Conservation (phyloP, 2,113 vertebrate genomes). For the Hemiprocne comata region DNA sequence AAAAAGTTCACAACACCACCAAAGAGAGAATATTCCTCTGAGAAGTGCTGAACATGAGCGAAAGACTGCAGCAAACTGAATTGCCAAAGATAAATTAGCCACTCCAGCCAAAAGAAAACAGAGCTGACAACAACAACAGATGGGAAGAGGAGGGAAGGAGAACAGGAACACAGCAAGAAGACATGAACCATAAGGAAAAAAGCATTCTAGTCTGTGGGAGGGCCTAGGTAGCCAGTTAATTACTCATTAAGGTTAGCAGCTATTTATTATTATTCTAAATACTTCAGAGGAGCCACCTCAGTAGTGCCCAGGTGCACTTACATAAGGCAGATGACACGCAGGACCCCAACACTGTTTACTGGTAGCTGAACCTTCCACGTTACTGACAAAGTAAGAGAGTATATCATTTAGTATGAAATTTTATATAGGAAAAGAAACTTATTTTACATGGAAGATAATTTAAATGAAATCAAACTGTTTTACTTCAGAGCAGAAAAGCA, state of each 20-base stretch:
- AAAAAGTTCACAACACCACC: not conserved
- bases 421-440: not conserved
- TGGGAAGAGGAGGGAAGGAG: constrained; percentile 65
- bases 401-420: not conserved
- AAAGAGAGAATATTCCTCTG: not conserved
- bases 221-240: constrained; percentile 55
- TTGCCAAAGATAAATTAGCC: constrained; percentile 56
- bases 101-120: constrained; percentile 63
- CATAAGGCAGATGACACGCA: not conserved
- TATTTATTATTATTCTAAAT: constrained; percentile 39
- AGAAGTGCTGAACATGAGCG: not conserved
- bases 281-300: not conserved
- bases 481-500: not conserved
- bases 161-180: constrained; percentile 58
- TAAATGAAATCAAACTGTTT: not conserved
- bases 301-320: not conserved
- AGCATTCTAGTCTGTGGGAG: constrained; percentile 54
- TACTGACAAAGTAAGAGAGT: not conserved
- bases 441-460: not conserved
- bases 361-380: not conserved
- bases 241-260: constrained; percentile 50
- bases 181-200: constrained; percentile 66
- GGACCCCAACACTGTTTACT: not conserved
- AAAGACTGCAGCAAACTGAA: constrained; percentile 54
- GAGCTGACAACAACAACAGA: constrained; percentile 72